phyloP scores from a whole-genome alignment of 2,888 invertebrate species.

The Crocallis elinguaria region DNA sequence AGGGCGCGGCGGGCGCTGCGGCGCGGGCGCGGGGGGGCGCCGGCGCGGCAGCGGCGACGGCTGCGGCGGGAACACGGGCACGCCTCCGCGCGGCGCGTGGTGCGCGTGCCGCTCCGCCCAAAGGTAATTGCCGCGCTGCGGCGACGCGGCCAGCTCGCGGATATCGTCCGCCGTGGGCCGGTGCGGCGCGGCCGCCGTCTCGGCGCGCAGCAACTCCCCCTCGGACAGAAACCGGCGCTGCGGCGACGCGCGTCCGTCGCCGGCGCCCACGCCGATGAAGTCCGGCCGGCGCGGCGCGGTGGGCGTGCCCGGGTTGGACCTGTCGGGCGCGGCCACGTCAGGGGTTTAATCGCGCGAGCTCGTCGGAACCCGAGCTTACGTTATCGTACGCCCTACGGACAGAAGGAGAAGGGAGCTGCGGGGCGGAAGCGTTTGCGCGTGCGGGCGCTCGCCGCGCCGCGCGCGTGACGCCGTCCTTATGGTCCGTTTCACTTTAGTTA shows the following conservation, averaged over 20 bases:
- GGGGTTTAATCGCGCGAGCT: conserved; percentile 83
- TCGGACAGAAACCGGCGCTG: conserved; percentile 92
- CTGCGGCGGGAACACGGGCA: conserved; percentile 70
- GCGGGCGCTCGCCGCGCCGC: conserved; percentile 63
- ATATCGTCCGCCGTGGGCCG: conserved; percentile 88
- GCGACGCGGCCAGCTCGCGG: conserved; percentile 94
- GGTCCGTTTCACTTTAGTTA: no score
- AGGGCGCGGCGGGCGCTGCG: conserved; percentile 85
- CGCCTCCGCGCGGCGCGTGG: conserved; percentile 63
- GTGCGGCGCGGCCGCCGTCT: conserved; percentile 87
- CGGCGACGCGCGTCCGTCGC: conserved; percentile 86
- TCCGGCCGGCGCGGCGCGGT: conserved; percentile 95
- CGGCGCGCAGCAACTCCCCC: conserved; percentile 91
- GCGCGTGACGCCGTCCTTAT: not conserved
- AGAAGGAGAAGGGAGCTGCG: conserved; percentile 83
- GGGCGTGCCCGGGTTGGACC: conserved; percentile 96
- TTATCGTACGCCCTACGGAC: conserved; percentile 85
- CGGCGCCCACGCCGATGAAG: conserved; percentile 91
- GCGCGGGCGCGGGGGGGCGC: conserved; percentile 67
- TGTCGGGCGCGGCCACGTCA: conserved; percentile 84
- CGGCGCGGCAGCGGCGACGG: conserved; percentile 61
- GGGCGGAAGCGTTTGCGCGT: conserved; percentile 80
- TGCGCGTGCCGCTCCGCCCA: conserved; percentile 80
- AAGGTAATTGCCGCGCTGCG: conserved; percentile 87
- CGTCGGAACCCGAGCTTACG: conserved; percentile 83